Base-by-base conservation (phyloP, 2,113 vertebrate genomes). In the Nycticorax nycticorax region DNA sequence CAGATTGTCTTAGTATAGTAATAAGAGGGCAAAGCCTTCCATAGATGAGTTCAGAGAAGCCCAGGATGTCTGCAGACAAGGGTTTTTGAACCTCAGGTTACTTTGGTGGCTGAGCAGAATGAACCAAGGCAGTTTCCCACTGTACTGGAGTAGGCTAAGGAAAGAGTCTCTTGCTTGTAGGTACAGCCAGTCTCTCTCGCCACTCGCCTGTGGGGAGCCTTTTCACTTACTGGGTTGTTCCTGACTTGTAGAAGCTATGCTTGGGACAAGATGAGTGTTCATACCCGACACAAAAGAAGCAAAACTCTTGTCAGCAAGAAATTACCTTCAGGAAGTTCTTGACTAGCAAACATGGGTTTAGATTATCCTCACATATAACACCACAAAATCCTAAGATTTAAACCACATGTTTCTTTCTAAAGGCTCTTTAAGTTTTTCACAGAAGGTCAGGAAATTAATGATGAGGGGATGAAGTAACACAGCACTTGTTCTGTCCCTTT, bases 141-240 rank as follows among this genome's bases (percentile, higher is more conserved):
- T 59, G 22, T 52, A 15, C 45, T 50, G 33, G 20, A 10, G 27
- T 22, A 76, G 17, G n/a, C 11, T 87, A 47, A 64, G 39, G 35
- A 57, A 71, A 33, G 3, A 57, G 47, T 48, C 8, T 85, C 14
- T 37, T 52, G 39, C 24, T 50, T 62, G 19, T 39, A 69, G 37
- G 28, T 33, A 37, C 30, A 77, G 39, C 26, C 33, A 27, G 8
- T 13, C 13, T 55, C 39, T 52, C n/a, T 52, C 12, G 18, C 28
- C 7, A 1, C 62, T 63, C 2, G 0, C 18, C 35, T 56, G 6
- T 26, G 14, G 18, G 35, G n/a, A 21, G 2, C 3, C 6, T 35
- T 67, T 64, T 55, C 48, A 39, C 15, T 88, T 57, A 52, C 10
- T 73, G 35, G 35, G 27, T 53, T 19, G 50, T 72, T 79, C 23